phyloP scores from a whole-genome alignment of 2,113 vertebrate genomes.

The Passer montanus region DNA sequence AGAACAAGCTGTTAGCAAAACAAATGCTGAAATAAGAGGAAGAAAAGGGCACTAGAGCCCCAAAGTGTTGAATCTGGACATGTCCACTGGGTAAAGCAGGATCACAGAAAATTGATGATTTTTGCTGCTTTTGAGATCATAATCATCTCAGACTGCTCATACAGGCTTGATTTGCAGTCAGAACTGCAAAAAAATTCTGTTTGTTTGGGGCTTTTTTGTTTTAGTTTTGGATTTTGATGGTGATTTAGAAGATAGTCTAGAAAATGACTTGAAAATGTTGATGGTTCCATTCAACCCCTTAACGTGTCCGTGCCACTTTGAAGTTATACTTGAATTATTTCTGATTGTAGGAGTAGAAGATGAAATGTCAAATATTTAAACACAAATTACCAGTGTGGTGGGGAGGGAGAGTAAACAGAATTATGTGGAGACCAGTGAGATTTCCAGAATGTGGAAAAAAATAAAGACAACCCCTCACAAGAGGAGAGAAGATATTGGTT shows the following conservation, averaged over 20 bases:
- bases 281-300: background rate
- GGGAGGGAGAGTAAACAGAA: background rate
- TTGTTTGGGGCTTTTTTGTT: background rate
- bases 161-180: background rate
- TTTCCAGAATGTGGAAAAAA: background rate
- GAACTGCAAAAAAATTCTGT: background rate
- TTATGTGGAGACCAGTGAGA: background rate
- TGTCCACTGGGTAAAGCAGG: background rate
- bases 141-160: background rate
- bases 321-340: background rate
- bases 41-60: background rate
- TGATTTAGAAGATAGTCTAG: background rate
- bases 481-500: background rate
- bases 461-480: accelerated
- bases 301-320: accelerated
- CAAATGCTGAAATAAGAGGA: background rate
- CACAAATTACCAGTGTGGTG: background rate
- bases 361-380: background rate
- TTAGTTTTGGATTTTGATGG: background rate
- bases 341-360: background rate
- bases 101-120: background rate
- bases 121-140: background rate
- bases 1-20: background rate
- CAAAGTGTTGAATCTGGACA: background rate
- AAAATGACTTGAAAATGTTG: background rate